Conservation (phyloP, 2,888 invertebrate genomes). For the Platycheirus albimanus region DNA sequence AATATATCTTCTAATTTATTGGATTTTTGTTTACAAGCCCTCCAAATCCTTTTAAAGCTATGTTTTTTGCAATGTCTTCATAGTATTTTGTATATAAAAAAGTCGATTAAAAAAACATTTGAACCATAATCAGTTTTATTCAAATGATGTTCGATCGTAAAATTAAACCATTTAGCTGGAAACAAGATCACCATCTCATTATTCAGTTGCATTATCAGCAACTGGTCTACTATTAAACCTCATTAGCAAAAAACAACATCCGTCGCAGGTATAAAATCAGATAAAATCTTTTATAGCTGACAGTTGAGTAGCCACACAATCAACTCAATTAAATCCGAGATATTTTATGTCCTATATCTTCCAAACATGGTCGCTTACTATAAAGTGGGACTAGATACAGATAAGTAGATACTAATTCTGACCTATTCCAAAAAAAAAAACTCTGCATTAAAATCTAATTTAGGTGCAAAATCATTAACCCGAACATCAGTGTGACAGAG, state of each 20-base stretch:
- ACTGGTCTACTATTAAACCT: conserved; percentile 42
- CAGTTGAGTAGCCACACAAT: conserved; percentile 50
- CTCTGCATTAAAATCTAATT: conserved; percentile 65
- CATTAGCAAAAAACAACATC: conserved; percentile 48
- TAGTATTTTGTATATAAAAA: too few relatives aligned
- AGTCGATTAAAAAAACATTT: too few relatives aligned
- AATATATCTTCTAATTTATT: too few relatives aligned
- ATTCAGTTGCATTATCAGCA: neutral
- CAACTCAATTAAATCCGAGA: conserved; percentile 56
- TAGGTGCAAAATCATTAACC: conserved; percentile 68
- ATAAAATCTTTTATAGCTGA: conserved; percentile 52
- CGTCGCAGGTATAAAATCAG: conserved; percentile 37
- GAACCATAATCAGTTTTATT: too few relatives aligned
- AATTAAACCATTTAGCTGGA: too few relatives aligned
- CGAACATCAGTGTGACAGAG: conserved; percentile 62
- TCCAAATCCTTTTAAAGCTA: too few relatives aligned
- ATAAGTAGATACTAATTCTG: neutral
- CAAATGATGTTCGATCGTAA: too few relatives aligned
- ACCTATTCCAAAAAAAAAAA: conserved; percentile 17
- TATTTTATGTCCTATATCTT: conserved; percentile 49
- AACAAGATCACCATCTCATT: too few relatives aligned
- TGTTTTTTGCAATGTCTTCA: too few relatives aligned
- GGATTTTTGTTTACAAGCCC: too few relatives aligned
- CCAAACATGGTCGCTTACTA: conserved; percentile 32
- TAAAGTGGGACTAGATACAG: neutral